Evolutionary conservation across 2,797 vertebrate genomes (phyloP).

Genomic region (Amblyopsis hoosieri): DNA sequence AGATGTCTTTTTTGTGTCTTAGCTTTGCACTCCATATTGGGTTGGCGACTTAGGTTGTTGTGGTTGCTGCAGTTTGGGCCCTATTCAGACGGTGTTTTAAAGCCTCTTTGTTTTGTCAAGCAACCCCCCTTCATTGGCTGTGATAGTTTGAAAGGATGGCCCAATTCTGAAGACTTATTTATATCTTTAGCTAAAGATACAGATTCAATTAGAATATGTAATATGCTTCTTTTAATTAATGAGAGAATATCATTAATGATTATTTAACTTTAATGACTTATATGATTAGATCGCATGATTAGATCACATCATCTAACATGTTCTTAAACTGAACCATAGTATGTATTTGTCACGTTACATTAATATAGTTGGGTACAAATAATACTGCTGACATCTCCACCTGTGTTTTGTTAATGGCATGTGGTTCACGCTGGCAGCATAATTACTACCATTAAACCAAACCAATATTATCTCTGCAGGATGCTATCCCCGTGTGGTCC

Average conservation of each 20-base stretch:
- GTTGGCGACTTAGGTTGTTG: slow-evolving; percentile 20
- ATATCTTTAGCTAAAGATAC: slow-evolving; percentile 6
- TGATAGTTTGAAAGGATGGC: slow-evolving; percentile 8
- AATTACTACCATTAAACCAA: slow-evolving; percentile 77
- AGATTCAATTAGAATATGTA: background rate
- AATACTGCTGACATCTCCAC: slow-evolving; percentile 55
- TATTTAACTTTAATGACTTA: slow-evolving; percentile 1
- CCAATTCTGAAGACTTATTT: slow-evolving; percentile 3
- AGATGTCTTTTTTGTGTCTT: slow-evolving; percentile 63
- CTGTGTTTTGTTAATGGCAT: slow-evolving; percentile 69
- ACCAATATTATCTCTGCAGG: slow-evolving; percentile 75
- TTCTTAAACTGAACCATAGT: slow-evolving; percentile 16
- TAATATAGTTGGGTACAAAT: background rate
- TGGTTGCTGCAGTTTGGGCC: slow-evolving; percentile 30
- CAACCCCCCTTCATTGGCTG: slow-evolving; percentile 12
- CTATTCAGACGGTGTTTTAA: slow-evolving; percentile 32
- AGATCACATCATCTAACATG: slow-evolving; percentile 28
- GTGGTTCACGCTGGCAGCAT: slow-evolving; percentile 71
- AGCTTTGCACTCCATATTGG: slow-evolving; percentile 40
- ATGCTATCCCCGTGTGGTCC: slow-evolving; percentile 66
- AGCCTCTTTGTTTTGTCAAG: slow-evolving; percentile 28
- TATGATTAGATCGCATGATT: background rate
- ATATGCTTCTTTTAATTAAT: background rate
- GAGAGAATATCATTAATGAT: too few relatives aligned
- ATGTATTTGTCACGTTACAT: slow-evolving; percentile 3